These are phyloP conservation scores for Percopsis transmontana DNA, from an alignment of 2,113 vertebrate genomes.

Conservation along the genomic window DNA sequence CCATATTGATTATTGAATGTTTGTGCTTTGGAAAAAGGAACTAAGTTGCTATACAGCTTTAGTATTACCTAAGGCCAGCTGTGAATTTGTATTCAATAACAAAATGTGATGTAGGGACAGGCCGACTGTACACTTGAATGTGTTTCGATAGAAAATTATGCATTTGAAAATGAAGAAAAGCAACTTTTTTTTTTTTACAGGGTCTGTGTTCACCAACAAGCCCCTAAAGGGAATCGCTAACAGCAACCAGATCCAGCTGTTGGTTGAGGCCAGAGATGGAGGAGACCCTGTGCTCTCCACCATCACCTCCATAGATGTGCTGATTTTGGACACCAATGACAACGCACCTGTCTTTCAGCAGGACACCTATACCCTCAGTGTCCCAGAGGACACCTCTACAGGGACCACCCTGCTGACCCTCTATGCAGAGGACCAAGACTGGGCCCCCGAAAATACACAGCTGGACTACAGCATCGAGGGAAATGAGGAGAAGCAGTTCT, in stretches of 20 bases:
- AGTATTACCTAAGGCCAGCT: slow-evolving; percentile 30
- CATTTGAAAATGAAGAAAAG: background rate
- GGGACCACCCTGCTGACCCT: slow-evolving; percentile 81
- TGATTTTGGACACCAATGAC: slow-evolving; percentile 82
- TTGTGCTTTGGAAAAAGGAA: background rate
- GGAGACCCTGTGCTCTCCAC: slow-evolving; percentile 80
- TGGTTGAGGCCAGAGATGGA: slow-evolving; percentile 86
- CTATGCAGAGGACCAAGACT: slow-evolving; percentile 81
- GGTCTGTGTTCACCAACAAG: slow-evolving; percentile 81
- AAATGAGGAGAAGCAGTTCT: slow-evolving; percentile 81
- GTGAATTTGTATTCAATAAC: background rate
- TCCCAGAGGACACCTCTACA: slow-evolving; percentile 77
- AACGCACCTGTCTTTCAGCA: slow-evolving; percentile 81
- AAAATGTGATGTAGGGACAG: background rate
- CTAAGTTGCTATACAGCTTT: slow-evolving; percentile 5
- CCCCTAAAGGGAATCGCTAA: slow-evolving; percentile 70
- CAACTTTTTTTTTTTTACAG: slow-evolving; percentile 72
- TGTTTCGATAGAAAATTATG: background rate
- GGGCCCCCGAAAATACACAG: slow-evolving; percentile 75
- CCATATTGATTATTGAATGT: slow-evolving; percentile 19
- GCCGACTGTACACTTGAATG: background rate
- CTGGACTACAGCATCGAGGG: slow-evolving; percentile 82
- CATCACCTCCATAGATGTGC: slow-evolving; percentile 78
- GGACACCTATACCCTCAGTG: slow-evolving; percentile 76
- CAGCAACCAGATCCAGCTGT: slow-evolving; percentile 73